phyloP scores from a whole-genome alignment of 2,113 vertebrate species.

The Oncorhynchus clarkii region DNA sequence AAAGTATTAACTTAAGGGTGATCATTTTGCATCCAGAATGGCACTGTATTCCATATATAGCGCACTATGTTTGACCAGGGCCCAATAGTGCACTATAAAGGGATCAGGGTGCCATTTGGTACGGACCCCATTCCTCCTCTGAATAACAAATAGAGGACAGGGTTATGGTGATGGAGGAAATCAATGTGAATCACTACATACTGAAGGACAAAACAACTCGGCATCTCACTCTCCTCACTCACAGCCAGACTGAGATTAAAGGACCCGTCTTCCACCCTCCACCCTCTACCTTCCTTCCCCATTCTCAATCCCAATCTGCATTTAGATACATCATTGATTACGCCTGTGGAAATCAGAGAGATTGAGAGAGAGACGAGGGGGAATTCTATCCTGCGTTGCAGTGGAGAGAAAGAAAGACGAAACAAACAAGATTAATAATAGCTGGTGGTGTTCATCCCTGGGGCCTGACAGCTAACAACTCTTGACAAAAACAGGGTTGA shows the following conservation, averaged over 20 bases:
- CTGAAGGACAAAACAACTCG: conserved; percentile 29
- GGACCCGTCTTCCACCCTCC: conserved; percentile 55
- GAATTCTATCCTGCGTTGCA: conserved; percentile 56
- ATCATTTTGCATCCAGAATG: no score
- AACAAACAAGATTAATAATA: conserved; percentile 74
- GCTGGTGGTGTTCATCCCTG: conserved; percentile 58
- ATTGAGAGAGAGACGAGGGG: conserved; percentile 46
- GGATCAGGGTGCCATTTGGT: no score
- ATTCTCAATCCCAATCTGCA: conserved; percentile 68
- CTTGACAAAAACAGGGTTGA: conserved; percentile 78
- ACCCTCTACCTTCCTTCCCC: background rate
- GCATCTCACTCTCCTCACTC: conserved; percentile 47
- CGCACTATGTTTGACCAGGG: no score
- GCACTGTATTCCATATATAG: no score
- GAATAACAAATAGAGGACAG: no score
- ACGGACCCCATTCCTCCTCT: no score
- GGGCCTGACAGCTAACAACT: conserved; percentile 67
- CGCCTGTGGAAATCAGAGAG: conserved; percentile 49
- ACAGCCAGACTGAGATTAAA: conserved; percentile 57
- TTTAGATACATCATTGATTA: conserved; percentile 73
- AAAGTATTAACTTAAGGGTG: no score
- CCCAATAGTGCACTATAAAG: no score
- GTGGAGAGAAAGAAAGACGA: conserved; percentile 47
- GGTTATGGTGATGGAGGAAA: background rate
- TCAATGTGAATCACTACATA: conserved; percentile 16